Conservation (phyloP, 2,888 invertebrate genomes). For the Trypoxylon attenuatum region DNA sequence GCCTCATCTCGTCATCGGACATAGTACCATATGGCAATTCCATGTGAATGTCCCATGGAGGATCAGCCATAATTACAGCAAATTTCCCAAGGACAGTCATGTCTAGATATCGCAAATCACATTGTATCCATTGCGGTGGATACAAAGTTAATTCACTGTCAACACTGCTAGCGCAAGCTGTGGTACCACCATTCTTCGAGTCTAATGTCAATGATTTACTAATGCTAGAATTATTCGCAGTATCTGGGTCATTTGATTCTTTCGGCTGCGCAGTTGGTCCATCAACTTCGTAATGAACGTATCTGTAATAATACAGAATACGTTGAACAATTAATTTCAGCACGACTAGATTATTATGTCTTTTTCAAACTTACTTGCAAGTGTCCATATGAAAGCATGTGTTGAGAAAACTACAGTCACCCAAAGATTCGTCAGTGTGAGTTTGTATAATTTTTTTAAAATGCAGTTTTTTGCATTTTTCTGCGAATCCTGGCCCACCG, state of each 20-base stretch:
- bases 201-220: conserved; percentile 46
- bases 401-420: conserved; percentile 98
- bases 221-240: conserved; percentile 20
- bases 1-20: conserved; percentile 99
- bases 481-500: conserved; percentile 71
- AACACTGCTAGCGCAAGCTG: conserved; percentile 56
- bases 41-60: conserved; percentile 99
- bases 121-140: conserved; percentile 97
- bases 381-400: conserved; percentile 99
- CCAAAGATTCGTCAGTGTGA: conserved; percentile 95
- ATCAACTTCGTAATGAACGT: conserved; percentile 98
- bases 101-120: conserved; percentile 93
- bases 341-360: neutral
- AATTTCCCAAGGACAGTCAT: conserved; percentile 96
- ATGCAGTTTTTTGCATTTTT: conserved; percentile 91
- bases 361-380: conserved; percentile 82
- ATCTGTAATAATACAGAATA: too few species aligned
- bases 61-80: conserved; percentile 99
- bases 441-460: conserved; percentile 97
- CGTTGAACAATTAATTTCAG: neutral
- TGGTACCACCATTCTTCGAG: conserved; percentile 43
- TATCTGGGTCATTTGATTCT: conserved; percentile 64
- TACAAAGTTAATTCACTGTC: conserved; percentile 82
- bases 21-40: conserved; percentile 98
- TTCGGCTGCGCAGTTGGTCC: conserved; percentile 78